Conservation (phyloP, 2,888 invertebrate species). For the Erannis defoliaria region DNA sequence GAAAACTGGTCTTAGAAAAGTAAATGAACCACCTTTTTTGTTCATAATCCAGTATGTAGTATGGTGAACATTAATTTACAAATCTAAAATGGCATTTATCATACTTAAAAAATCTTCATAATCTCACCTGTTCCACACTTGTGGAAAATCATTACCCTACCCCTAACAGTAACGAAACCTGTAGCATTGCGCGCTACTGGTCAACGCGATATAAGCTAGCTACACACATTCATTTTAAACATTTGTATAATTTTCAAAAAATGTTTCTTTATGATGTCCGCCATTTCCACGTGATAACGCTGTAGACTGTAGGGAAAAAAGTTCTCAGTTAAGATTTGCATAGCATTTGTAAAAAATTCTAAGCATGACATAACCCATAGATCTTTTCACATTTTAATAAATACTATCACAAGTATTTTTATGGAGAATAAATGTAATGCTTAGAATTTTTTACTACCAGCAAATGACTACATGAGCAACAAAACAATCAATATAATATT, state of each 20-base stretch:
- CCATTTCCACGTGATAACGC: conserved; percentile 81
- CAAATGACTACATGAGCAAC: conserved; percentile 65
- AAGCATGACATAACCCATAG: too few species aligned
- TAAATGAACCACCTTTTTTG: conserved; percentile 55
- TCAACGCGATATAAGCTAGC: conserved; percentile 84
- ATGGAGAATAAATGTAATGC: conserved; percentile 57
- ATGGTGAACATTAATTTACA: conserved; percentile 55
- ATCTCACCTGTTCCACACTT: conserved; percentile 85
- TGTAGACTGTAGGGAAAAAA: conserved; percentile 87
- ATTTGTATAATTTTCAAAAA: conserved; percentile 76
- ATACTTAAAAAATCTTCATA: conserved; percentile 80
- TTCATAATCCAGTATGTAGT: conserved; percentile 51
- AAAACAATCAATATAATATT: conserved; percentile 31
- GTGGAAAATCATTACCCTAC: conserved; percentile 82
- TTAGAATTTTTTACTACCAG: conserved; percentile 80
- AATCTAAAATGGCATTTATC: conserved; percentile 75
- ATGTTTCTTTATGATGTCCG: conserved; percentile 79
- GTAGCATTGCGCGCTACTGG: conserved; percentile 87
- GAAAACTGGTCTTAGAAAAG: conserved; percentile 50
- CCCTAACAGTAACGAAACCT: conserved; percentile 84
- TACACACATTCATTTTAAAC: conserved; percentile 79
- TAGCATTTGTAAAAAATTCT: conserved; percentile 76
- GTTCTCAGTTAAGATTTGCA: conserved; percentile 81
- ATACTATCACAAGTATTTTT: background rate
- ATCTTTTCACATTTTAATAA: background rate